Base-by-base conservation (phyloP, 2,888 invertebrate genomes). In the Cephonodes hylas region DNA sequence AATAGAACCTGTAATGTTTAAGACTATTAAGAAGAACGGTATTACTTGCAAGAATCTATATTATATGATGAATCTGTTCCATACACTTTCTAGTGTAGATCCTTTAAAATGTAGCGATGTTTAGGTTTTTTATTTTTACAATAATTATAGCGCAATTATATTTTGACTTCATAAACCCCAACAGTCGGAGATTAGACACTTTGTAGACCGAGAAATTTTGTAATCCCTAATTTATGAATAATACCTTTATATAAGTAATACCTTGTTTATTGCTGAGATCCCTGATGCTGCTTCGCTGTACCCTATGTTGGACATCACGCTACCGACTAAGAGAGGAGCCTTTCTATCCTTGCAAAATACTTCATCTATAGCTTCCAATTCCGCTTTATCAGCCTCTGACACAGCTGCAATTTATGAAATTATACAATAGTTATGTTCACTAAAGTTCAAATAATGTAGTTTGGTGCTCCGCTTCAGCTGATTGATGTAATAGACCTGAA, bases 331-430 rank as follows among this genome's bases (percentile, higher is more conserved):
- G 3, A 96, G 85, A 2, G 94, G 93, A n/a, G 93, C 90, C 0
- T 93, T 88, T 53, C 93, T 84, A 31, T 86, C 83, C 38, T 83
- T 74, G 72, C 94, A 94, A 75, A 94, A 94, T 2, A 94, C 88
- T 64, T 93, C 86, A 44, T 93, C 89, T 61, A 95, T 89, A 5
- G 93, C 91, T 73, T 94, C 93, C 25, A 94, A 83, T 77, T 95
- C 95, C 64, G 93, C 90, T 53, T 94, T 95, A 75, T 96, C 95
- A 18, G 94, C 93, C 7, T 92, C 84, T 42, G 80, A 93, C 7
- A 94, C 93, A 60, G 75, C 83, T 80, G 66, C 18, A 15, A 31
- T 1, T 10, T 6, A 57, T 46, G 3, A 25, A 58, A 45, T 27
- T 46, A 57, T 13, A 38, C 38, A 42, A 63, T 22, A 10, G 6